These are phyloP conservation scores for Oithona nana DNA, from an alignment of 2,888 invertebrate species.

Conservation along the genomic window DNA sequence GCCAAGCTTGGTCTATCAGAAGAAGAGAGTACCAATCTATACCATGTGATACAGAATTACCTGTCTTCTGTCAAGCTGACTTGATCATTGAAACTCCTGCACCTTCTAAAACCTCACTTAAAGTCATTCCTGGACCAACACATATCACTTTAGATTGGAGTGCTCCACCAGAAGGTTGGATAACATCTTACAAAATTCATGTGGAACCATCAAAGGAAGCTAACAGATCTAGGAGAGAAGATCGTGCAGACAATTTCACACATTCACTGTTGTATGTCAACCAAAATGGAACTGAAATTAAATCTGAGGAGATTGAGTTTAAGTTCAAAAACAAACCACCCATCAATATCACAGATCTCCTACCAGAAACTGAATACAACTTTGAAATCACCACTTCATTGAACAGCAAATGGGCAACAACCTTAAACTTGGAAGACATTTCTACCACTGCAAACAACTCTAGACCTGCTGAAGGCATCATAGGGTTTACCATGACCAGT, in stretches of 20 bases:
- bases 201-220: not conserved
- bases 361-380: not conserved
- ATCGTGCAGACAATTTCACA: not conserved
- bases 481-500: not conserved
- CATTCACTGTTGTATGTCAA: not conserved
- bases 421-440: not conserved
- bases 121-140: not conserved
- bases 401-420: not conserved
- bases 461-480: not conserved
- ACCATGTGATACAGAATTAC: not conserved
- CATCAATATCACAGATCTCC: not conserved
- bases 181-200: not conserved
- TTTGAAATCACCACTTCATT: not conserved
- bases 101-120: not conserved
- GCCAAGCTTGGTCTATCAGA: not conserved
- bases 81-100: not conserved
- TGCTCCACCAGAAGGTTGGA: not conserved
- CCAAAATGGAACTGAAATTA: not conserved
- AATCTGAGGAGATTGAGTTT: not conserved
- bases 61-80: conserved; percentile 3
- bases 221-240: not conserved
- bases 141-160: conserved; percentile 1
- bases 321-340: not conserved
- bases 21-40: not conserved
- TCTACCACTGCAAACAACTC: conserved; percentile 1